Percentiles rank a stretch among this genome's conserved stretches.
Evolutionary conservation across 2,888 invertebrate species (phyloP).

Genomic region (Acrobasis suavella): DNA sequence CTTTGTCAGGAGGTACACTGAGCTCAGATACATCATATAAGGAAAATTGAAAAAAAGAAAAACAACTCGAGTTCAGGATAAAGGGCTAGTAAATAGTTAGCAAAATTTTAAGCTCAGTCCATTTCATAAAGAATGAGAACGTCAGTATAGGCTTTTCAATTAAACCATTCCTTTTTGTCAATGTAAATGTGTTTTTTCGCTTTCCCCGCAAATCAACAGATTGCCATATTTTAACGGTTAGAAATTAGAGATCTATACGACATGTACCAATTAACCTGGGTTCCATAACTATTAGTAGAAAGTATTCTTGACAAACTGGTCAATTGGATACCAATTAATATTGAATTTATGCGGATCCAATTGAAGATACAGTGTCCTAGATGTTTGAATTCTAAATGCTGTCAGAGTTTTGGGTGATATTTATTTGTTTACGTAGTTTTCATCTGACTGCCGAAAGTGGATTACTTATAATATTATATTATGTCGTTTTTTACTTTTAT

Average conservation of each 20-base stretch:
- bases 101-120: no score
- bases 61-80: no score
- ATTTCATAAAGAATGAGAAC: no score
- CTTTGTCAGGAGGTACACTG: no score
- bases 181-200: constrained; percentile 10
- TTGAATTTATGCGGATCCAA: constrained; percentile 31
- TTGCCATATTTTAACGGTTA: constrained; percentile 41
- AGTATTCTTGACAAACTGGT: constrained; percentile 52
- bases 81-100: no score
- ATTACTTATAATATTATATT: no score
- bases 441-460: no score
- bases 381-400: neutral
- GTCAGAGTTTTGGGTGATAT: neutral
- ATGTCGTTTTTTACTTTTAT: no score
- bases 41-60: no score
- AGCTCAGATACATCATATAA: no score
- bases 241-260: constrained; percentile 55
- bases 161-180: neutral
- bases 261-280: constrained; percentile 47
- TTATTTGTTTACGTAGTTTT: neutral
- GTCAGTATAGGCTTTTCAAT: no score
- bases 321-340: constrained; percentile 41
- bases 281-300: constrained; percentile 52
- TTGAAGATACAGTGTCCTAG: constrained; percentile 21
- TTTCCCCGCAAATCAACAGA: constrained; percentile 31